phyloP scores from a whole-genome alignment of 2,113 vertebrate genomes.

The Otus sunia region DNA sequence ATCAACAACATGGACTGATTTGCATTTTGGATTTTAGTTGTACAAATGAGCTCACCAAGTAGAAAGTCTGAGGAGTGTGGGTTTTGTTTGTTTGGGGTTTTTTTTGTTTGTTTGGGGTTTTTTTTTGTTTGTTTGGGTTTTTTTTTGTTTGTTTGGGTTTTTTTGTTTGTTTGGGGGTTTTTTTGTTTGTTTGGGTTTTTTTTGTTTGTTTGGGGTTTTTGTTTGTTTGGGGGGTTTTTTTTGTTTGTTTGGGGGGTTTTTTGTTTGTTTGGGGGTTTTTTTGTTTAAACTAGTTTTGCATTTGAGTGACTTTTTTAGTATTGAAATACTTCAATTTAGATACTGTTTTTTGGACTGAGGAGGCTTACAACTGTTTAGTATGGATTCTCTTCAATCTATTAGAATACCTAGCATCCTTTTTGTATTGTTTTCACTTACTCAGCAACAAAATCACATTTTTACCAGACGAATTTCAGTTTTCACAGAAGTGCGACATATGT shows the following conservation, averaged over 20 bases:
- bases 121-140: no score
- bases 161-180: not conserved
- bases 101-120: not conserved
- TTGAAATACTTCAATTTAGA: not conserved
- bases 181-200: not conserved
- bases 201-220: not conserved
- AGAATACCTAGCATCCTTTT: not conserved
- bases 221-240: not conserved
- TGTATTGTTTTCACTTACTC: not conserved
- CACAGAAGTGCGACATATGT: rapidly evolving
- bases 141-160: not conserved
- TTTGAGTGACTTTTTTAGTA: not conserved
- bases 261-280: not conserved
- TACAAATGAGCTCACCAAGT: not conserved
- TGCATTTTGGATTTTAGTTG: not conserved
- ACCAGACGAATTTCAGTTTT: not conserved
- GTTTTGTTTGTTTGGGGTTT: not conserved
- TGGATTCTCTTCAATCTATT: not conserved
- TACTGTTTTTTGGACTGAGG: rapidly evolving
- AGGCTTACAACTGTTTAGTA: not conserved
- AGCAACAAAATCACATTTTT: not conserved
- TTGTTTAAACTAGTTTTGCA: not conserved
- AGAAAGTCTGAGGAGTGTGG: not conserved
- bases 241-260: not conserved
- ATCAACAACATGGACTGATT: not conserved